phyloP scores from a whole-genome alignment of 2,797 vertebrate species.

The Todus mexicanus region DNA sequence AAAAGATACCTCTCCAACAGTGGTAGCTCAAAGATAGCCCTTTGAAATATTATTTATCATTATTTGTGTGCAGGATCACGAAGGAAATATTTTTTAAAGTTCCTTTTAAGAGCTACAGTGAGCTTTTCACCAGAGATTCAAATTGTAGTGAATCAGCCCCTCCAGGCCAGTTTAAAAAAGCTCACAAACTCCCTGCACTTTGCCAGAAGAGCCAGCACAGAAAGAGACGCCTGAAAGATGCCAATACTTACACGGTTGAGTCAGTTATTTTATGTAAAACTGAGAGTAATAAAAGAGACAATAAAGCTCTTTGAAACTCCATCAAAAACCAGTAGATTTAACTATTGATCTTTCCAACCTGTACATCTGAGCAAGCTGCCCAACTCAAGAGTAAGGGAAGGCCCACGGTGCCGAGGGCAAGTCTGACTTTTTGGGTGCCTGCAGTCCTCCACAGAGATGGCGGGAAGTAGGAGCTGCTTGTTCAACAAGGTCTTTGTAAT shows the following conservation, averaged over 20 bases:
- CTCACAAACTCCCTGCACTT: not conserved
- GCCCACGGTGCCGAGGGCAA: not conserved
- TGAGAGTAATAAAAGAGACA: not conserved
- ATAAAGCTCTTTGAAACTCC: not conserved
- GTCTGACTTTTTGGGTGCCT: not conserved
- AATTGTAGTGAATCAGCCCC: slow-evolving; percentile 2
- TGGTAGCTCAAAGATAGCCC: slow-evolving; percentile 7
- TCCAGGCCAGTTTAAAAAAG: slow-evolving; percentile 1
- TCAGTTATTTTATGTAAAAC: not conserved
- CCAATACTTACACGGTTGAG: not conserved
- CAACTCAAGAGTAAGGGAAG: not conserved
- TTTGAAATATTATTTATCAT: slow-evolving; percentile 22
- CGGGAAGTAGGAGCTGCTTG: not conserved
- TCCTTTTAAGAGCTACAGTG: not conserved
- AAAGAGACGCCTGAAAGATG: slow-evolving; percentile 15
- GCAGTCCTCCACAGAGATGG: rapidly evolving
- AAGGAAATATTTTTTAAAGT: slow-evolving; percentile 35
- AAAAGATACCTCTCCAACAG: slow-evolving; percentile 26
- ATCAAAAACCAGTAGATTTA: slow-evolving; percentile 1
- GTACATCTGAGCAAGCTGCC: not conserved
- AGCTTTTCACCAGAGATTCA: slow-evolving; percentile 1
- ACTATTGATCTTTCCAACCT: not conserved
- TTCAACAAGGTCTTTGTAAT: not conserved
- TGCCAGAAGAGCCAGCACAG: not conserved
- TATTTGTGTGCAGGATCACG: slow-evolving; percentile 2